phyloP scores from a whole-genome alignment of 1,140 invertebrate species.

The Trissolcus basalis region DNA sequence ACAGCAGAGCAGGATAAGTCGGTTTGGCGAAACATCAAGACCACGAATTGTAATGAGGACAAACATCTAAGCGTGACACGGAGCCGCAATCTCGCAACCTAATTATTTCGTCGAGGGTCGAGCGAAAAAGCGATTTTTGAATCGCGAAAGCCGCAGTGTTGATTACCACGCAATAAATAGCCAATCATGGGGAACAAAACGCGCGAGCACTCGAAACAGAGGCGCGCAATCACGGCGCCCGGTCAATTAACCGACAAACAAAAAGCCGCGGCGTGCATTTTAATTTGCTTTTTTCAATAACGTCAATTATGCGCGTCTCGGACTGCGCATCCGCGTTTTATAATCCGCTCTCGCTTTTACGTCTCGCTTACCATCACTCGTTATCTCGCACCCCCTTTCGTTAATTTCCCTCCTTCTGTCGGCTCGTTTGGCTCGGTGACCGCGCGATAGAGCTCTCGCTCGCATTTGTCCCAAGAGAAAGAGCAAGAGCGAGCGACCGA shows the following conservation, averaged over 20 bases:
- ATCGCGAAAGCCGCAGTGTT: neutral
- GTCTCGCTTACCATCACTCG: slow-evolving; percentile 36
- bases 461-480: too few relatives aligned
- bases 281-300: slow-evolving; percentile 46
- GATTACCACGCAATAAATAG: slow-evolving; percentile 16
- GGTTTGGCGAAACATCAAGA: too few relatives aligned
- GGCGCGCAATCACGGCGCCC: slow-evolving; percentile 9
- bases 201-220: slow-evolving; percentile 1
- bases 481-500: too few relatives aligned
- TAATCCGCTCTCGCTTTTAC: slow-evolving; percentile 24
- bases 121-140: neutral
- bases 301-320: slow-evolving; percentile 40
- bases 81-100: neutral
- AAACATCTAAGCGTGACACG: too few relatives aligned
- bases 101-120: too few relatives aligned
- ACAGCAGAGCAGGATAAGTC: too few relatives aligned
- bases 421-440: neutral
- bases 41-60: too few relatives aligned
- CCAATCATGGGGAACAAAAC: slow-evolving; percentile 24
- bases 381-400: slow-evolving; percentile 48
- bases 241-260: slow-evolving; percentile 42
- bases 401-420: slow-evolving; percentile 34
- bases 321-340: slow-evolving; percentile 33
- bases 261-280: slow-evolving; percentile 42
- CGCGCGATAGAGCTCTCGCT: too few relatives aligned